Evolutionary conservation across 2,888 invertebrate genomes (phyloP), one percentile per base, ranked within the genome.

Genomic region (Chamaedrilus cognettii): DNA sequence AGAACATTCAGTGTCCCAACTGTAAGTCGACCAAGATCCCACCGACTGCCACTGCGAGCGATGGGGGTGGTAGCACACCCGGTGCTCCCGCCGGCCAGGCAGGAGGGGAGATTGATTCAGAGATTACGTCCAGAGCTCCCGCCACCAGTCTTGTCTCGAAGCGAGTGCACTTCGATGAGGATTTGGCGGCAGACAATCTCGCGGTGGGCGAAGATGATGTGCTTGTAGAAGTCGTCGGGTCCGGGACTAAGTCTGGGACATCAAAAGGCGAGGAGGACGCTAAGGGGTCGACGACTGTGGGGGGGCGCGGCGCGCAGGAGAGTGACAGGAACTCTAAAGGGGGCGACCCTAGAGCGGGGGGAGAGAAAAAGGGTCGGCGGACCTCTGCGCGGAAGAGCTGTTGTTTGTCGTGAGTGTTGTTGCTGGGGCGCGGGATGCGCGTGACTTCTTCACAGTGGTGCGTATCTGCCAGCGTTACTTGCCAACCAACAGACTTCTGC

Each of bases 1-100:
- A 67, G 35, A 67, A 58, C 30, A 33, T n/a, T 23, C 31, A 58
- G 4, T 67, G 67, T 31, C 4, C 57, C 15, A 67, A 65, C 2
- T 67, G 67, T 42, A 65, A 52, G 55, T 60, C 59, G 23, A 61
- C 19, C 11, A 42, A 42, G 11, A 42, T 15, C 11, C 42, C 42
- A 15, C n/a, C n/a, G n/a, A n/a, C n/a, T n/a, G n/a, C n/a, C n/a
- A n/a, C n/a, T n/a, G n/a, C n/a, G n/a, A 11, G 42, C 11, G 42
- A 42, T 42, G 42, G 19, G 19, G 11, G 11, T 15, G 42, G 42
- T 15, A 42, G 19, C 19, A 42, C 42, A 42, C 42, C 42, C 11
- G 42, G 11, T 42, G 42, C 11, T 42, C 11, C 11, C 42, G 42
- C 42, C 11, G 42, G 42, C 19, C 42, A 42, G 19, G n/a, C n/a